phyloP scores from a whole-genome alignment of 2,113 vertebrate species.

The Muntiacus muntjak region DNA sequence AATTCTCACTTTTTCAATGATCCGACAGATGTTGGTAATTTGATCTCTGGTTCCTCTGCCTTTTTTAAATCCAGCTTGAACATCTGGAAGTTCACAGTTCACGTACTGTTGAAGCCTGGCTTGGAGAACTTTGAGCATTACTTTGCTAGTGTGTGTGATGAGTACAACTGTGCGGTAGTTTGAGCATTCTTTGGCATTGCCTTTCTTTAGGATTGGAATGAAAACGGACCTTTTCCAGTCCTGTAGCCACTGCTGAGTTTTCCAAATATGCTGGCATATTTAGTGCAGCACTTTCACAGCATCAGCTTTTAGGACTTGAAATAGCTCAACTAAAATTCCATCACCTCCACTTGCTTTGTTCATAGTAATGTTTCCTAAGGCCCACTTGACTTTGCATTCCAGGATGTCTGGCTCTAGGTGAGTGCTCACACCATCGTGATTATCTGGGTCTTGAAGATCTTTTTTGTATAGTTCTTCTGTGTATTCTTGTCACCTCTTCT shows the following conservation, averaged over 20 bases:
- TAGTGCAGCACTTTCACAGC: neutral
- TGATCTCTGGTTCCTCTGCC: neutral
- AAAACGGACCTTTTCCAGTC: neutral
- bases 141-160: rapidly evolving
- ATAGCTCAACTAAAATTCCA: neutral
- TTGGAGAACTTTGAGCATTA: neutral
- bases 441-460: neutral
- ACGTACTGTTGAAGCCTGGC: neutral
- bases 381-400: neutral
- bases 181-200: neutral
- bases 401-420: neutral
- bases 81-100: neutral
- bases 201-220: neutral
- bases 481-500: neutral
- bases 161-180: neutral
- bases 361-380: neutral
- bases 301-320: neutral
- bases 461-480: neutral
- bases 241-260: neutral
- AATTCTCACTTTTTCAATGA: neutral
- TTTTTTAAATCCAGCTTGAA: neutral
- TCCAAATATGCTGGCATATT: neutral
- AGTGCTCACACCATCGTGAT: neutral
- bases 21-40: neutral
- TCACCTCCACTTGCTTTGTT: neutral